These are phyloP conservation scores for Polyommatus icarus DNA, from an alignment of 2,888 invertebrate genomes.

Conservation along the genomic window DNA sequence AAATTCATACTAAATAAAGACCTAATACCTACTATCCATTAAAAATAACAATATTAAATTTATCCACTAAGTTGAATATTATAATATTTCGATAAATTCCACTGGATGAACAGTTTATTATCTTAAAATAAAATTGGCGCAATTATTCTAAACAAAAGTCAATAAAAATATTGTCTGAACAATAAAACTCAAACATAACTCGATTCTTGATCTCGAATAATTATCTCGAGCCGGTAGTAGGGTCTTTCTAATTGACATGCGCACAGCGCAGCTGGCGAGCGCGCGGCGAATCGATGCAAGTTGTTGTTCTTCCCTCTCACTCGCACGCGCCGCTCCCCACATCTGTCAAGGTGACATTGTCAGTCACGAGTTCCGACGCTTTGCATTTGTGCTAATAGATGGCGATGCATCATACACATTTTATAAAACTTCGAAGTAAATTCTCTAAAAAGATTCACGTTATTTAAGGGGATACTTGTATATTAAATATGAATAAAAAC, in stretches of 20 bases:
- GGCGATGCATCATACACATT: slow-evolving; percentile 60
- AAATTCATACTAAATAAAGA: too few relatives aligned
- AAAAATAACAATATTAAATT: too few relatives aligned
- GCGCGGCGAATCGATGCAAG: slow-evolving; percentile 71
- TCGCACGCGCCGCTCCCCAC: slow-evolving; percentile 49
- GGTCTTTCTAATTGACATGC: slow-evolving; percentile 65
- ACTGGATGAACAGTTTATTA: too few relatives aligned
- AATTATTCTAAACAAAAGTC: not conserved
- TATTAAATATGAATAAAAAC: not conserved
- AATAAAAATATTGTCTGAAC: not conserved
- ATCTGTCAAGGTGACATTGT: slow-evolving; percentile 49
- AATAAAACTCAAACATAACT: slow-evolving; percentile 8
- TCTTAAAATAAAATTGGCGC: too few relatives aligned
- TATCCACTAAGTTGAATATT: too few relatives aligned
- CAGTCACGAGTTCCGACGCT: slow-evolving; percentile 50
- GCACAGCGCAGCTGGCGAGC: slow-evolving; percentile 47
- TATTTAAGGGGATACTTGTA: not conserved
- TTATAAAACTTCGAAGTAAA: not conserved
- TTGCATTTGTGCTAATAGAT: slow-evolving; percentile 56
- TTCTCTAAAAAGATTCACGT: not conserved
- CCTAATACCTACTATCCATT: too few relatives aligned
- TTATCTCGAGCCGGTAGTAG: slow-evolving; percentile 54
- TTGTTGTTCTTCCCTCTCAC: slow-evolving; percentile 69
- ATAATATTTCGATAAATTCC: too few relatives aligned
- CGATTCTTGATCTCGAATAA: not conserved